A percentile compares a stretch with the other conserved stretches of the same genome.
Conservation (phyloP, 2,888 invertebrate species). For the Sialis fuliginosa region DNA sequence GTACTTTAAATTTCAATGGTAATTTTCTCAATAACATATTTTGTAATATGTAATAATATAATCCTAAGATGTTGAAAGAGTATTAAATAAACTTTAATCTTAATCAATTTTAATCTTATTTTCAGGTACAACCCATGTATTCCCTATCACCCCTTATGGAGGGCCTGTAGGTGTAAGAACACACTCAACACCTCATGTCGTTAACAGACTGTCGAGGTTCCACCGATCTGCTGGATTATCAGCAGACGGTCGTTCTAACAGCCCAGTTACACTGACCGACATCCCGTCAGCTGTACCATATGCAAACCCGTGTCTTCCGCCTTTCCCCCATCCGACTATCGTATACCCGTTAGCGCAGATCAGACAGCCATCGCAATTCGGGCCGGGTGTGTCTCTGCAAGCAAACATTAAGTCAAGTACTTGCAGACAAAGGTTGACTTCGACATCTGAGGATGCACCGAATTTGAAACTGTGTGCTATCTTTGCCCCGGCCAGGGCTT, state of each 20-base stretch:
- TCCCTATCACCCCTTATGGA: slow-evolving; percentile 92
- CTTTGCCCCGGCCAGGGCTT: slow-evolving; percentile 59
- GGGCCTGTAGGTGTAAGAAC: slow-evolving; percentile 82
- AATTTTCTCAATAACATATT: no score
- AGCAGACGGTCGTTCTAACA: slow-evolving; percentile 50
- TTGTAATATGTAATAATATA: no score
- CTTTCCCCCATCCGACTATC: slow-evolving; percentile 72
- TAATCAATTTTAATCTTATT: no score
- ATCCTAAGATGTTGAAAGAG: no score
- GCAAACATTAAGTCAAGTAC: slow-evolving; percentile 7
- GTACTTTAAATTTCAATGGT: no score
- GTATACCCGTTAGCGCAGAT: slow-evolving; percentile 73
- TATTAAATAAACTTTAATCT: no score
- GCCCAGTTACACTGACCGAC: slow-evolving; percentile 36
- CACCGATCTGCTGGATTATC: slow-evolving; percentile 88
- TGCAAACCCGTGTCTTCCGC: slow-evolving; percentile 79
- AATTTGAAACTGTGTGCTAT: slow-evolving; percentile 59
- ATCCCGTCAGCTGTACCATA: slow-evolving; percentile 40
- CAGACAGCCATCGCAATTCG: slow-evolving; percentile 38
- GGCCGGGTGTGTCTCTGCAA: slow-evolving; percentile 4
- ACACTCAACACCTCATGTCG: slow-evolving; percentile 84
- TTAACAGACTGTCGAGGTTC: slow-evolving; percentile 86
- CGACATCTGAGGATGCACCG: slow-evolving; percentile 52
- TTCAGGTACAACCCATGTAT: slow-evolving; percentile 81
- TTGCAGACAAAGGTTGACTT: slow-evolving; percentile 52